phyloP scores from a whole-genome alignment of 2,797 vertebrate species.

The Notolepis coatsorum region DNA sequence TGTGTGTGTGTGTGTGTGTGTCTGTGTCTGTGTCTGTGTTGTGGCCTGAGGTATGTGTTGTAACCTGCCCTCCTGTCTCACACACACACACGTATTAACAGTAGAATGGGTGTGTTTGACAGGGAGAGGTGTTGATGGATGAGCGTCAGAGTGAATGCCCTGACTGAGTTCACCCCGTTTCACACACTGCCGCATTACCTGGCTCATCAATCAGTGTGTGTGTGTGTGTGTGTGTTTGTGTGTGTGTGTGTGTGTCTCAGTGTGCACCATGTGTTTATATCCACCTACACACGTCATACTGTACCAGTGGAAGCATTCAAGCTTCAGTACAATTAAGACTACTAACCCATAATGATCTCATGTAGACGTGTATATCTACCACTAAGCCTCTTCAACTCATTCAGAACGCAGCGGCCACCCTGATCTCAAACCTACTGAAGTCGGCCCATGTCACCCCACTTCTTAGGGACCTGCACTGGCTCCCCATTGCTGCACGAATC shows the following conservation, averaged over 20 bases:
- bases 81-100: slow-evolving; percentile 44
- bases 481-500: too few species aligned
- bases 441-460: too few species aligned
- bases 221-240: slow-evolving; percentile 15
- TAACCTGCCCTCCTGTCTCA: too few species aligned
- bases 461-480: too few species aligned
- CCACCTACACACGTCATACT: too few species aligned
- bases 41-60: too few species aligned
- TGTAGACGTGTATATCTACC: not conserved
- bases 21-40: not conserved
- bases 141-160: slow-evolving; percentile 61
- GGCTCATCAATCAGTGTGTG: slow-evolving; percentile 59
- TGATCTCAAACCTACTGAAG: too few species aligned
- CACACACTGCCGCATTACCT: slow-evolving; percentile 59
- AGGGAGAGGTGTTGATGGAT: slow-evolving; percentile 63
- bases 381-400: too few species aligned
- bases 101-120: slow-evolving; percentile 47
- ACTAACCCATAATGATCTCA: slow-evolving; percentile 17
- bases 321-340: not conserved
- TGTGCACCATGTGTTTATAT: slow-evolving; percentile 18
- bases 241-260: not conserved
- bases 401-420: too few species aligned
- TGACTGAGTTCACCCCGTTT: slow-evolving; percentile 57
- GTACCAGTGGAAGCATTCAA: not conserved
- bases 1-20: not conserved